phyloP scores from a whole-genome alignment of 2,113 vertebrate species.

The Chloropsis hardwickii region DNA sequence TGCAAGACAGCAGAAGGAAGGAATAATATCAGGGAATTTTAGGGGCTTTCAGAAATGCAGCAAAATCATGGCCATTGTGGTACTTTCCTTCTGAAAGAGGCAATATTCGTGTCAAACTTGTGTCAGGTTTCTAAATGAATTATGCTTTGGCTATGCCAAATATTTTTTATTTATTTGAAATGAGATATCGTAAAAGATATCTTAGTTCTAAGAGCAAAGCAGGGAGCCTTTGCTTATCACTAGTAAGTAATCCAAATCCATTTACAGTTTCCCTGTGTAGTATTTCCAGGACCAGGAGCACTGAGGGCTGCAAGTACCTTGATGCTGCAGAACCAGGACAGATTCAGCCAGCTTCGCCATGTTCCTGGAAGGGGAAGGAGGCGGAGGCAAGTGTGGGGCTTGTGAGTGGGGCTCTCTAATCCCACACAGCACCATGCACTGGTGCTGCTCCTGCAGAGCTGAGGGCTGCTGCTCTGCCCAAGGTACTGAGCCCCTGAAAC shows the following conservation, averaged over 20 bases:
- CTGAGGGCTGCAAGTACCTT: not conserved
- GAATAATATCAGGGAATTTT: not conserved
- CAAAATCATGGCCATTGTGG: not conserved
- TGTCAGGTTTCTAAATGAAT: not conserved
- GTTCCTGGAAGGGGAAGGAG: not conserved
- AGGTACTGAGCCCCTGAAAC: not conserved
- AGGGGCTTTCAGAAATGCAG: not conserved
- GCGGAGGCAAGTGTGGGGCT: not conserved
- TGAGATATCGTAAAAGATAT: not conserved
- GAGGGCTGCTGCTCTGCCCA: not conserved
- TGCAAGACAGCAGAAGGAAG: not conserved
- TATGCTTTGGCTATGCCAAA: not conserved
- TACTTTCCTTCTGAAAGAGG: not conserved
- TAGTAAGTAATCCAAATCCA: not conserved
- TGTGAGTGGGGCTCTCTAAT: rapidly evolving
- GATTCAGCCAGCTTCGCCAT: not conserved
- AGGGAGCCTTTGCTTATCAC: not conserved
- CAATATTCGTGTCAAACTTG: not conserved
- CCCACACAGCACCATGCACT: not conserved
- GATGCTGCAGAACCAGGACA: not conserved
- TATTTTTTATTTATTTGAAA: not conserved
- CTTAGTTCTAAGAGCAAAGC: not conserved
- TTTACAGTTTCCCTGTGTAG: not conserved
- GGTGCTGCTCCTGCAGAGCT: not conserved
- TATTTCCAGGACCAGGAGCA: not conserved